These are phyloP conservation scores for Plutomurus gul DNA, from an alignment of 1,140 invertebrate species.

Conservation along the genomic window DNA sequence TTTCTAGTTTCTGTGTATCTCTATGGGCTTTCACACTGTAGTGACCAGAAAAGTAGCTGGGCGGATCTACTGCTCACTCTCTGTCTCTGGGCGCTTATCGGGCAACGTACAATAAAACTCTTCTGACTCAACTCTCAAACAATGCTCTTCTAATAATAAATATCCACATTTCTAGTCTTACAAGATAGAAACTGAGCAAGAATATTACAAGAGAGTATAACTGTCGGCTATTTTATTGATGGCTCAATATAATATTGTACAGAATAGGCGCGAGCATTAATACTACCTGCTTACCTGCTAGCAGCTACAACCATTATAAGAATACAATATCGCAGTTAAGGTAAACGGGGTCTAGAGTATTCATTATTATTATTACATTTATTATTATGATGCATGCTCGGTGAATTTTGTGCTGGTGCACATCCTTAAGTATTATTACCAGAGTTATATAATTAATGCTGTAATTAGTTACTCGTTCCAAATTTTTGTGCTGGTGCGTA, in stretches of 20 bases:
- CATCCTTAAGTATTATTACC: no score
- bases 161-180: neutral
- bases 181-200: neutral
- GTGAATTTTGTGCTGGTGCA: no score
- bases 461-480: no score
- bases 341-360: no score
- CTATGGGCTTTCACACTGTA: neutral
- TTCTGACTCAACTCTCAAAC: neutral
- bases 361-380: no score
- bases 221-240: neutral
- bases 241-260: neutral
- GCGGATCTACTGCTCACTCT: neutral
- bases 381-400: no score
- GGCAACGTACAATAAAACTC: neutral
- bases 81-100: neutral
- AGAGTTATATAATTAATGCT: no score
- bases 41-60: neutral
- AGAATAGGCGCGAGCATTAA: neutral
- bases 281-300: neutral
- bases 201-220: neutral
- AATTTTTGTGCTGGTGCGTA: no score
- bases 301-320: neutral
- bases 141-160: neutral
- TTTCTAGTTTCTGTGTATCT: neutral
- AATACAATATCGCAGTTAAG: no score